Conservation (phyloP, 2,113 vertebrate species). For the Paradisaea rubra region DNA sequence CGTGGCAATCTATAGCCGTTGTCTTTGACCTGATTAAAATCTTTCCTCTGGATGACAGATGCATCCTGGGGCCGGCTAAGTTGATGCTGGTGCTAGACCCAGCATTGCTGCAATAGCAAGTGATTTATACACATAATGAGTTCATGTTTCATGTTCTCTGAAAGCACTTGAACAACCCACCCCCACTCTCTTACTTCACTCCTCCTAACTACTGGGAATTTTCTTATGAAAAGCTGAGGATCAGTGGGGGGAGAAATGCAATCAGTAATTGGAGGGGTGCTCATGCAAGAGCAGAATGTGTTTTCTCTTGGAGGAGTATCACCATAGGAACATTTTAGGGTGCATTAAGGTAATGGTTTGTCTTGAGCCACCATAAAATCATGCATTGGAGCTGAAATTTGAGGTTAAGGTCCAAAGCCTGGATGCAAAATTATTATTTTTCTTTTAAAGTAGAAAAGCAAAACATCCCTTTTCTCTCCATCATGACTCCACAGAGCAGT, state of each 20-base stretch:
- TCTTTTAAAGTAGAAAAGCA: background rate
- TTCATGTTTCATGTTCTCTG: background rate
- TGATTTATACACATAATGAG: background rate
- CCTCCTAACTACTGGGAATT: background rate
- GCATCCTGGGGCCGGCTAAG: background rate
- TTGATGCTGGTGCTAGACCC: constrained; percentile 5
- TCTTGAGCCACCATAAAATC: background rate
- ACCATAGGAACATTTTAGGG: background rate
- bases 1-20: background rate
- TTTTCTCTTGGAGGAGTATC: background rate
- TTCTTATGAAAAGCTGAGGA: background rate
- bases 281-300: background rate
- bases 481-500: background rate
- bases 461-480: background rate
- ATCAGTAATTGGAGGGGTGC: background rate
- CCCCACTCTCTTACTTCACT: background rate
- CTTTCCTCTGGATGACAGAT: background rate
- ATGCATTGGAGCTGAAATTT: background rate
- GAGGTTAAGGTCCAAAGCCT: background rate
- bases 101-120: background rate
- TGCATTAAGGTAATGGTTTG: background rate
- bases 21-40: constrained; percentile 46
- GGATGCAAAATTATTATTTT: background rate
- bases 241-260: background rate
- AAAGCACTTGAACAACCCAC: background rate